Evolutionary conservation across 2,888 invertebrate genomes (phyloP), one percentile per base, ranked within the genome.

Genomic region (Acanthacorydalis orientalis): DNA sequence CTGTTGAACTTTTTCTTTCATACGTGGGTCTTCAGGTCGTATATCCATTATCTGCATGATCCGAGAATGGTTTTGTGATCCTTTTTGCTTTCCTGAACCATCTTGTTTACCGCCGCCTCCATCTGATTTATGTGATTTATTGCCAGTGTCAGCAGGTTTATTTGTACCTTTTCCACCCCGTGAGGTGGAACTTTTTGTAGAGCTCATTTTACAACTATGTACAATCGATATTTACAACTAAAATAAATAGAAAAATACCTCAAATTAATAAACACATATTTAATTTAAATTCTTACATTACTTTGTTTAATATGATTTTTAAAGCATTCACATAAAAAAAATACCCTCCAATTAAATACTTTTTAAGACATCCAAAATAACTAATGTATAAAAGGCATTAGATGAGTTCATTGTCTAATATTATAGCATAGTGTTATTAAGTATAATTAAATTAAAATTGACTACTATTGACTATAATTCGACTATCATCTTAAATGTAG

Each of bases 171-270:
- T 67, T 51, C 77, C 78, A 72, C 78, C 76, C 64, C 76, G 68
- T 51, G 64, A 72, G 74, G 77, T 74, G 76, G 78, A 73, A 68
- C 77, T 77, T 69, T 72, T 74, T 64, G 73, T 75, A 72, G 77
- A 74, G 73, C 78, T 78, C 78, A 78, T 79, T 66, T 73, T 78
- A 76, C 78, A 74, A 76, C 74, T 82, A 82, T 82, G 72, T 82
- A 82, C 81, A 83, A 75, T 75, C 72, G 61, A 75, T 83, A 83
- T 83, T 75, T 83, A 83, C 82, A 82, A 75, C 64, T 72, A 75
- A 67, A 73, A 75, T 23, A 6, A 2, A 23, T 23, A 23, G 2
- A 23, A 23, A 23, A 23, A 23, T 23, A 4, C 6, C 23, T 23
- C 6, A 2, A 23, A 23, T 23, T 23, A 23, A 23, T 23, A 23